phyloP scores from a whole-genome alignment of 2,797 vertebrate species.

The Paramormyrops hopkinsi region DNA sequence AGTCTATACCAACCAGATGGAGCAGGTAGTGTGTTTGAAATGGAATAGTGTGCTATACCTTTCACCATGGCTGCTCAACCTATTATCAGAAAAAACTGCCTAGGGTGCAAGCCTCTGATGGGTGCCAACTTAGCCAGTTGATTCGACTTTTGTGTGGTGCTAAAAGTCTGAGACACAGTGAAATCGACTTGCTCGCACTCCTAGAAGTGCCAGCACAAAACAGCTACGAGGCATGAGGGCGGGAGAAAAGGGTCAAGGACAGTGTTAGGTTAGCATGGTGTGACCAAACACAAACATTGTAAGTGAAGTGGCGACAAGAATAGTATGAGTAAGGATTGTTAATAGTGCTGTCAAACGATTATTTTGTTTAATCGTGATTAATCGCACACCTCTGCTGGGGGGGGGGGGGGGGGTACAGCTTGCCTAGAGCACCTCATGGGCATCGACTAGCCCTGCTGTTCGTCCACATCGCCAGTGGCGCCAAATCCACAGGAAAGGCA shows the following conservation, averaged over 20 bases:
- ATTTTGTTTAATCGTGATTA: background rate
- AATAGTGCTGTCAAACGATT: background rate
- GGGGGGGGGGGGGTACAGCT: background rate
- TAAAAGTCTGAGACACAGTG: background rate
- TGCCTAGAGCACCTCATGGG: background rate
- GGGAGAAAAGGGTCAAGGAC: background rate
- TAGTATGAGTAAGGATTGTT: background rate
- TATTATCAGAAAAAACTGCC: background rate
- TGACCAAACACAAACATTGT: background rate
- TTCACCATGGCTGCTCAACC: background rate
- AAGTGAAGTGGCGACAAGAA: background rate
- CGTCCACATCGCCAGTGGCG: background rate
- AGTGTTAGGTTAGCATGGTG: background rate
- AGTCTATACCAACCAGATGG: background rate
- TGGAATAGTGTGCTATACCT: background rate
- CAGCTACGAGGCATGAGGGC: background rate
- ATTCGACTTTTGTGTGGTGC: background rate
- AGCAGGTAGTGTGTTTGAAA: background rate
- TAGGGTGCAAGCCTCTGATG: background rate
- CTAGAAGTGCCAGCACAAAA: background rate
- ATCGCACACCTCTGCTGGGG: background rate
- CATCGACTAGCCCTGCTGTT: background rate
- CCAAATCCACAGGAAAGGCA: background rate
- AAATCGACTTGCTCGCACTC: background rate
- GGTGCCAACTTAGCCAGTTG: background rate